Conservation (phyloP, 2,888 invertebrate species). For the Caenorhabditis sp. region DNA sequence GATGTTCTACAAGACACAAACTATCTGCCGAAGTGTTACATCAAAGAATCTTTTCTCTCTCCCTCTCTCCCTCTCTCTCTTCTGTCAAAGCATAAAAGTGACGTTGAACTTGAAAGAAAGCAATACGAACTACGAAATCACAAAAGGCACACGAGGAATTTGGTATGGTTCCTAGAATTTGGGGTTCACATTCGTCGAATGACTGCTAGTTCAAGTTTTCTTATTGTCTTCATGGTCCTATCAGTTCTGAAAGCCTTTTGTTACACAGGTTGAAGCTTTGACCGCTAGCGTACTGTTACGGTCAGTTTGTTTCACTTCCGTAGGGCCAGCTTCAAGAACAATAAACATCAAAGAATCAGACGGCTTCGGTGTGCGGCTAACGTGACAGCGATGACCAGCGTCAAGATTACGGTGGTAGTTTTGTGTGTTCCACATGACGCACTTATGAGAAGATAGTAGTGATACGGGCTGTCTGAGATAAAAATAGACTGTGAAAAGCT, state of each 20-base stretch:
- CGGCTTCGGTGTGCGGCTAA: conserved; percentile 1
- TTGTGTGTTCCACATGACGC: conserved; percentile 34
- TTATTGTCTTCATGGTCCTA: neutral
- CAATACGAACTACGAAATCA: conserved; percentile 6
- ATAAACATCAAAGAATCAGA: conserved; percentile 19
- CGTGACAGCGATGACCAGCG: conserved; percentile 16
- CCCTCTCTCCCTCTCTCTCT: neutral
- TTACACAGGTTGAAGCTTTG: conserved; percentile 40
- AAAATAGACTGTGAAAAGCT: conserved; percentile 25
- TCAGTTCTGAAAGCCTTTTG: conserved; percentile 4
- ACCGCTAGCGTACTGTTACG: conserved; percentile 31
- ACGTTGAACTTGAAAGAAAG: conserved; percentile 1
- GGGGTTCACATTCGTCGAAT: conserved; percentile 34
- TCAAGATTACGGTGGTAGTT: conserved; percentile 18
- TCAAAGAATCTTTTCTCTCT: no score
- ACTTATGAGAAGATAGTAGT: no score
- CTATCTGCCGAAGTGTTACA: conserved; percentile 6
- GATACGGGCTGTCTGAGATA: neutral
- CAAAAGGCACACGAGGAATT: neutral
- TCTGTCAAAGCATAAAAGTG: conserved; percentile 1
- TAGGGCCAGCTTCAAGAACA: conserved; percentile 14
- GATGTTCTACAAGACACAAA: conserved; percentile 7
- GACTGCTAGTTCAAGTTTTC: neutral
- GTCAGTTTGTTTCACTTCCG: conserved; percentile 31
- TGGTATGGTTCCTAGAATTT: neutral